These are phyloP conservation scores for Papilio polyxenes DNA, from an alignment of 1,140 invertebrate species.

Conservation along the genomic window DNA sequence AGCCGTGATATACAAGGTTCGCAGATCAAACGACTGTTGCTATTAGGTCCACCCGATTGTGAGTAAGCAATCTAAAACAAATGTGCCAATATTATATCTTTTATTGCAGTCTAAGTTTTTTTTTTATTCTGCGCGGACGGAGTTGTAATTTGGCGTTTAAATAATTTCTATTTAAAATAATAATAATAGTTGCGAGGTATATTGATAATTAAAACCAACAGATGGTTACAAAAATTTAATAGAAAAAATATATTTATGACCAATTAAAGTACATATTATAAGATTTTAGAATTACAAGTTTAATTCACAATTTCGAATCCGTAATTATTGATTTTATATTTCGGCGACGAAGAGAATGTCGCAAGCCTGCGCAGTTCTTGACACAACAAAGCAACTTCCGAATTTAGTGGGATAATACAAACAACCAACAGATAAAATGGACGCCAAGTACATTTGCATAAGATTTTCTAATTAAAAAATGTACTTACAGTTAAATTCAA, in stretches of 20 bases:
- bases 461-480: slow-evolving; percentile 33
- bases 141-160: too few species aligned
- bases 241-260: too few species aligned
- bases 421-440: slow-evolving; percentile 48
- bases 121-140: too few species aligned
- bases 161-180: too few species aligned
- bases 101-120: too few species aligned
- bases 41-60: slow-evolving; percentile 63
- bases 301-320: neutral
- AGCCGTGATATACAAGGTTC: slow-evolving; percentile 70
- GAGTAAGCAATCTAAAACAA: slow-evolving; percentile 64
- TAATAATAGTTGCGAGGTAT: too few species aligned
- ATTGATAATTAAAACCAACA: too few species aligned
- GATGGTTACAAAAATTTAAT: too few species aligned
- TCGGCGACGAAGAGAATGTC: slow-evolving; percentile 31
- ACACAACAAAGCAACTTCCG: slow-evolving; percentile 12
- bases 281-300: too few species aligned
- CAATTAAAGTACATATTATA: too few species aligned
- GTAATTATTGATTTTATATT: slow-evolving; percentile 48
- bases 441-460: slow-evolving; percentile 39
- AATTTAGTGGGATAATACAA: slow-evolving; percentile 47
- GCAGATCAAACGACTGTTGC: slow-evolving; percentile 71
- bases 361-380: neutral
- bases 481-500: slow-evolving; percentile 65
- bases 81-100: neutral